Evolutionary conservation across 2,113 vertebrate genomes (phyloP).

Genomic region (Leucosticte australis): DNA sequence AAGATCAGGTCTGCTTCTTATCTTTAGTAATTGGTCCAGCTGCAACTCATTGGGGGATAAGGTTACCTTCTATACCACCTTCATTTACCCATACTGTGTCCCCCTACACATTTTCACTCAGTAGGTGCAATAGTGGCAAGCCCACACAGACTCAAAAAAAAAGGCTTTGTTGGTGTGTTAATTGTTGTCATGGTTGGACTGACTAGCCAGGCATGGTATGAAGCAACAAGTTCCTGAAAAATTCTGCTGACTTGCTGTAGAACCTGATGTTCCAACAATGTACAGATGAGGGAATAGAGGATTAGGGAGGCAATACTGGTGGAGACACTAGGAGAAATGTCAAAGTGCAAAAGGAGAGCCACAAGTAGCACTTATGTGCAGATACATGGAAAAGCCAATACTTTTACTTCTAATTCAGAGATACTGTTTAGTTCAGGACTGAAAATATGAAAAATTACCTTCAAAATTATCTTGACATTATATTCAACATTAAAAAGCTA

Average conservation of each 20-base stretch:
- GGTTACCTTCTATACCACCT: too few relatives aligned
- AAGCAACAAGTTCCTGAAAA: background rate
- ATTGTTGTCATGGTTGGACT: background rate
- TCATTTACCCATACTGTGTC: too few relatives aligned
- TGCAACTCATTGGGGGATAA: too few relatives aligned
- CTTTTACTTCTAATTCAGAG: background rate
- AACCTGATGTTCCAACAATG: background rate
- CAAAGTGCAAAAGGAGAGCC: background rate
- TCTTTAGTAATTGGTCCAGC: too few relatives aligned
- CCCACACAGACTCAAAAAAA: background rate
- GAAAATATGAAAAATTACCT: background rate
- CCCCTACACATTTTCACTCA: background rate
- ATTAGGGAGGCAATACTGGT: background rate
- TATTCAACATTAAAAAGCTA: background rate
- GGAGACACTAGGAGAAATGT: background rate
- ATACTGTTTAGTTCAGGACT: background rate
- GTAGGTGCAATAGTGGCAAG: background rate
- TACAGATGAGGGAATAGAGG: background rate
- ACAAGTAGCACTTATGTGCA: background rate
- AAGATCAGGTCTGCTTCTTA: too few relatives aligned
- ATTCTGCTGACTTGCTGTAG: background rate
- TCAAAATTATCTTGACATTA: background rate
- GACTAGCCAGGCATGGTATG: background rate
- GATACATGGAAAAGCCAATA: background rate
- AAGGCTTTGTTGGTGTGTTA: background rate